Conservation (phyloP, 2,797 vertebrate species). For the Picus viridis region DNA sequence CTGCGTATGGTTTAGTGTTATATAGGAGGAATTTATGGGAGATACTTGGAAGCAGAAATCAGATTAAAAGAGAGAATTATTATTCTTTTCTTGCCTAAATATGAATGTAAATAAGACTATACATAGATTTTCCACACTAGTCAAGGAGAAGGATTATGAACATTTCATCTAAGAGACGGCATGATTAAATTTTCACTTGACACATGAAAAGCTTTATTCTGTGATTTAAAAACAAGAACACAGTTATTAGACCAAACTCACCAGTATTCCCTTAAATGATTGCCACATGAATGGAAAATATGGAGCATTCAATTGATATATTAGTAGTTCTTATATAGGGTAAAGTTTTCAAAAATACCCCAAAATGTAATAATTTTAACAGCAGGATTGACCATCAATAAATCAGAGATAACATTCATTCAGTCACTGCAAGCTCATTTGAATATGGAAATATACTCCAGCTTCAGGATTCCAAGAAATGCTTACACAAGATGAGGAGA, state of each 20-base stretch:
- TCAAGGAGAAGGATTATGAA: neutral
- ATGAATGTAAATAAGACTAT: conserved; percentile 22
- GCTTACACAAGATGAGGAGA: neutral
- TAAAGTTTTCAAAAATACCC: conserved; percentile 7
- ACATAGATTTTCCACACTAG: neutral
- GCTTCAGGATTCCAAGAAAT: neutral
- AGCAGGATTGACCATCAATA: conserved; percentile 3
- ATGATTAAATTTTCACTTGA: conserved; percentile 12
- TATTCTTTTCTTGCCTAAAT: conserved; percentile 19
- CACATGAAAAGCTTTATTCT: conserved; percentile 8
- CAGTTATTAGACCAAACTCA: neutral
- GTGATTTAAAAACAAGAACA: neutral
- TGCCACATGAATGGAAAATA: neutral
- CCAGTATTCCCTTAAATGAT: neutral
- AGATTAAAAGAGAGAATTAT: conserved; percentile 36
- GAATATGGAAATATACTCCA: neutral
- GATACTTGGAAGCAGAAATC: conserved; percentile 34
- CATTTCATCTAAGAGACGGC: neutral
- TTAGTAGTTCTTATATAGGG: neutral
- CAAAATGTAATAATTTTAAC: neutral
- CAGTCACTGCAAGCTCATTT: neutral
- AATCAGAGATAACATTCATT: neutral
- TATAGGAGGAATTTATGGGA: conserved; percentile 37
- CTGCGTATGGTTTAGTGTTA: conserved; percentile 30
- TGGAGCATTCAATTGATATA: neutral